Evolutionary conservation across 2,888 invertebrate species (phyloP).

Genomic region (Crepidodera aurea): DNA sequence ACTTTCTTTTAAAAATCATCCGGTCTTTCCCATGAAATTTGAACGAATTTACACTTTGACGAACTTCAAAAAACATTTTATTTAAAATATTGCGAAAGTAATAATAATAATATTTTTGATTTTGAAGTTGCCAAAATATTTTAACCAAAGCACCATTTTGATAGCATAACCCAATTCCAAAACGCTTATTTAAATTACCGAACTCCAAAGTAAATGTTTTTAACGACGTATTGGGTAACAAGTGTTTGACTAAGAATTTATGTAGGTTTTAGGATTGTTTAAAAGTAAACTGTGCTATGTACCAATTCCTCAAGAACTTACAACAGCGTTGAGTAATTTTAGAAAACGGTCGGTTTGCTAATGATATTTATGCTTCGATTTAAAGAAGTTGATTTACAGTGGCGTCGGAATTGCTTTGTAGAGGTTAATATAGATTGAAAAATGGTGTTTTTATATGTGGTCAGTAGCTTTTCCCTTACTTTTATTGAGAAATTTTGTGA

Average conservation of each 20-base stretch:
- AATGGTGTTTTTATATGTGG: too few species aligned
- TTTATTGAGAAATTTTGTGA: too few species aligned
- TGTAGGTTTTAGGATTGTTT: conserved; percentile 44
- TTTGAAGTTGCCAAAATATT: background rate
- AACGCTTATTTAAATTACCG: conserved; percentile 23
- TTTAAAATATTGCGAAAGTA: too few species aligned
- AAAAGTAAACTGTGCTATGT: conserved; percentile 42
- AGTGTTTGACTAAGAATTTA: conserved; percentile 43
- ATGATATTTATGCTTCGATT: conserved; percentile 36
- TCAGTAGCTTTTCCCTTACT: too few species aligned
- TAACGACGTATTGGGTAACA: conserved; percentile 32
- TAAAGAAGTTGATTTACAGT: conserved; percentile 6
- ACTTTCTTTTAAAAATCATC: too few species aligned
- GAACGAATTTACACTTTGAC: too few species aligned
- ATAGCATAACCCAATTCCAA: conserved; percentile 12
- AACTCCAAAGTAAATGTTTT: conserved; percentile 31
- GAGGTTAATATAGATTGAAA: too few species aligned
- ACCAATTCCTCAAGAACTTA: conserved; percentile 40
- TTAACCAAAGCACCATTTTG: conserved; percentile 1
- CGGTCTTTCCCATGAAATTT: too few species aligned
- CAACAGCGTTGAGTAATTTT: conserved; percentile 45
- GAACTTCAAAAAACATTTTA: too few species aligned
- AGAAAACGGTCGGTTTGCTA: conserved; percentile 43
- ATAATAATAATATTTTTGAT: background rate
- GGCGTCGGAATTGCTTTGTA: background rate